These are phyloP conservation scores for Ridgeia piscesae DNA, from an alignment of 1,140 invertebrate genomes.

Conservation along the genomic window DNA sequence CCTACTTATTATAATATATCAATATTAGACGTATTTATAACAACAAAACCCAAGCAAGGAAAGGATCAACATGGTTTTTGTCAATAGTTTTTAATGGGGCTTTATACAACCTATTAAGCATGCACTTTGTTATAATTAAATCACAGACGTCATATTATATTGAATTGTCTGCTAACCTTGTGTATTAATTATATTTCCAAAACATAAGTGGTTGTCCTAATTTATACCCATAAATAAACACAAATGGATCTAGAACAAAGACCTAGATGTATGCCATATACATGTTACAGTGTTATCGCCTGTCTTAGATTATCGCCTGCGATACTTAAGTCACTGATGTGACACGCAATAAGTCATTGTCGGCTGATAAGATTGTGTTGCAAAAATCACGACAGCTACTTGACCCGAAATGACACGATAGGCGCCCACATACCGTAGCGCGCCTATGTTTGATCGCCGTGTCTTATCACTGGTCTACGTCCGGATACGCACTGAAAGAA, in stretches of 20 bases:
- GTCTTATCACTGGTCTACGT: neutral
- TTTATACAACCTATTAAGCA: too few species aligned
- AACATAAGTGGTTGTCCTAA: neutral
- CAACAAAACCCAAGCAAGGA: too few species aligned
- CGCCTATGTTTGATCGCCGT: neutral
- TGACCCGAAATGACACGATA: neutral
- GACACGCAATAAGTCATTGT: neutral
- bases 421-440: neutral
- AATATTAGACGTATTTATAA: too few species aligned
- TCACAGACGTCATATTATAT: neutral
- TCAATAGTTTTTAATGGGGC: too few species aligned
- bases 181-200: neutral
- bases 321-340: neutral
- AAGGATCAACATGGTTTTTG: too few species aligned
- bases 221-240: neutral
- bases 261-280: neutral
- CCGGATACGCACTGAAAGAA: neutral
- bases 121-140: neutral
- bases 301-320: neutral
- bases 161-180: neutral
- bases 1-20: too few species aligned
- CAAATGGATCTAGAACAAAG: neutral
- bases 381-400: neutral
- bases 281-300: neutral
- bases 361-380: neutral